phyloP scores from a whole-genome alignment of 2,113 vertebrate species.

The Myodes glareolus region DNA sequence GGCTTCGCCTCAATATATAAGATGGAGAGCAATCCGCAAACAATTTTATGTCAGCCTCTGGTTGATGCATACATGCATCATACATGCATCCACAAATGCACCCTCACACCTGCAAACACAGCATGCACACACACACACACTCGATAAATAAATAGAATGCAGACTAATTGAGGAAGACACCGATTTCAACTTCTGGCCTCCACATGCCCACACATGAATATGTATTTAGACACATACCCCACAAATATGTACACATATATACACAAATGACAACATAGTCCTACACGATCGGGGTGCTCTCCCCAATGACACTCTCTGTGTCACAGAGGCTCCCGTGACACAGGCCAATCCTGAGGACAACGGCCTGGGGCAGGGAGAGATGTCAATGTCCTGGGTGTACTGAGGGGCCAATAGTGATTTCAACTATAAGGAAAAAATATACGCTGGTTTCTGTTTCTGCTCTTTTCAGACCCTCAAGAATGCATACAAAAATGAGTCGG shows the following conservation, averaged over 20 bases:
- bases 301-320: background rate
- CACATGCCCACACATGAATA: background rate
- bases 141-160: background rate
- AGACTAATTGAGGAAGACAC: background rate
- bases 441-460: accelerated
- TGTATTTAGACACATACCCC: background rate
- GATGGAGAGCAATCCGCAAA: background rate
- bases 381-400: background rate
- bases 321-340: background rate
- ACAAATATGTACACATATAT: background rate
- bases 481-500: background rate
- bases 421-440: background rate
- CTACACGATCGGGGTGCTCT: background rate
- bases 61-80: too few relatives aligned
- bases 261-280: background rate
- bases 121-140: too few relatives aligned
- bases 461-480: background rate
- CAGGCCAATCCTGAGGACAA: too few relatives aligned
- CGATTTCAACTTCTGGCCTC: background rate
- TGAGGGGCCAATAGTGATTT: background rate
- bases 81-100: background rate
- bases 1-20: background rate
- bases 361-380: background rate
- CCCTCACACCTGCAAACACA: background rate
- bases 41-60: background rate